phyloP scores from a whole-genome alignment of 2,888 invertebrate species.

The Yponomeuta cagnagella region DNA sequence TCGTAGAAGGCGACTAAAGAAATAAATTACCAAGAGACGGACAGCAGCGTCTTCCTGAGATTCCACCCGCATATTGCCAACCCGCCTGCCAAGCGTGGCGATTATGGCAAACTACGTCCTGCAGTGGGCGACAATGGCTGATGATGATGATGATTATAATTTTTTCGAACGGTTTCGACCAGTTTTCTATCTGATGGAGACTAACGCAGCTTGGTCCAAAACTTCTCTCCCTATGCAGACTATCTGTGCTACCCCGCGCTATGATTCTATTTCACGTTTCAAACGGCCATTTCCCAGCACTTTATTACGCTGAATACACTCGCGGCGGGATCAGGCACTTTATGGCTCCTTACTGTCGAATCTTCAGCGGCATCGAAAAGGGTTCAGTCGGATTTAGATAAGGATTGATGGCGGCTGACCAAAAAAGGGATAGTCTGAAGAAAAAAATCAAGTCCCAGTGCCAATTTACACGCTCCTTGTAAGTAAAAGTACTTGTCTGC shows the following conservation, averaged over 20 bases:
- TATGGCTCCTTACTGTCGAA: neutral
- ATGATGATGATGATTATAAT: no score
- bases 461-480: constrained; percentile 9
- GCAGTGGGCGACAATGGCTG: no score
- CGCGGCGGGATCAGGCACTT: neutral
- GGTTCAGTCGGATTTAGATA: neutral
- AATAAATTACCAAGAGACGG: no score
- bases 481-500: neutral
- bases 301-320: neutral
- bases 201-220: neutral
- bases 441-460: neutral
- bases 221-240: neutral
- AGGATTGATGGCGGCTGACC: neutral
- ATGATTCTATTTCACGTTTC: neutral
- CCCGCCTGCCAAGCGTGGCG: no score
- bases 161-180: no score
- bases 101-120: no score
- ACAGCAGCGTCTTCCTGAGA: no score
- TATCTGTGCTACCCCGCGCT: neutral
- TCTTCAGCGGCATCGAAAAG: neutral
- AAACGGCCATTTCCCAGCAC: neutral
- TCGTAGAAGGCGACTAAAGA: no score
- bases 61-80: no score
- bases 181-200: no score
- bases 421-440: neutral